Percentiles rank a stretch among this genome's conserved stretches.
Evolutionary conservation across 2,113 vertebrate genomes (phyloP).

Genomic region (Neomonachus schauinslandi): DNA sequence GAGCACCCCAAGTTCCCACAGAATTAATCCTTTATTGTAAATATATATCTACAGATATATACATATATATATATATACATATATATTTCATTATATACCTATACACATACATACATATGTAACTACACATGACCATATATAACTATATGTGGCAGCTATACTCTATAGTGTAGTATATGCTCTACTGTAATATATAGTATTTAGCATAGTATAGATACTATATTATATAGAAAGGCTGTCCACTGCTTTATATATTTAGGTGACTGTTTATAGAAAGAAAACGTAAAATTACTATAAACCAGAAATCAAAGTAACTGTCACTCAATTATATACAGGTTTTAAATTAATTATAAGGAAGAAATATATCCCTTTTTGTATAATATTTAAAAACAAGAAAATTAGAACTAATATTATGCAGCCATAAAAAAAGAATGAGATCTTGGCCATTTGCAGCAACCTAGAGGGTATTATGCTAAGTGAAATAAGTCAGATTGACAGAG

Average conservation of each 20-base stretch:
- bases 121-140: neutral
- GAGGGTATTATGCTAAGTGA: neutral
- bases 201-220: neutral
- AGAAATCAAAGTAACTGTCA: neutral
- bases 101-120: neutral
- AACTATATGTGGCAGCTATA: neutral
- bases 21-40: neutral
- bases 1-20: accelerated
- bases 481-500: neutral
- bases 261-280: neutral
- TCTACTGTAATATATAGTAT: neutral
- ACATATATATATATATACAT: no score
- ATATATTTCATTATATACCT: neutral
- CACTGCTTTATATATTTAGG: neutral
- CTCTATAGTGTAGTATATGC: neutral
- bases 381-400: neutral
- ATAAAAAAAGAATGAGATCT: neutral
- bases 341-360: neutral
- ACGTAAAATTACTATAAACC: neutral
- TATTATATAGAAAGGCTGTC: neutral
- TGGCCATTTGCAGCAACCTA: neutral
- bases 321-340: neutral
- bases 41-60: neutral
- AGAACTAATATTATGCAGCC: neutral
- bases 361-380: neutral